Evolutionary conservation across 2,888 invertebrate genomes (phyloP).

Genomic region (Adelphocoris suturalis): DNA sequence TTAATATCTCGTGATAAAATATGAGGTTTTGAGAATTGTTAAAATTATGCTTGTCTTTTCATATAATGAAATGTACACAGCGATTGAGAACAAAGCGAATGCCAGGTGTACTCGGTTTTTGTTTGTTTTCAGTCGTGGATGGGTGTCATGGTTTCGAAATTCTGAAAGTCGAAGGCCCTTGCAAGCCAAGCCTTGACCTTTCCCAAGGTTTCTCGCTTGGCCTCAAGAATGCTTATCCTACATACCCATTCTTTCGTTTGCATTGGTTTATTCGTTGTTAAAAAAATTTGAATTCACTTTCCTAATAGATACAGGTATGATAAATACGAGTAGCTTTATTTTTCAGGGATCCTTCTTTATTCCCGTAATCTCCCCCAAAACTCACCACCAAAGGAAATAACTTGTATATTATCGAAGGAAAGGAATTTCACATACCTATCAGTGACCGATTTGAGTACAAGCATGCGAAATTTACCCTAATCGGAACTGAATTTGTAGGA

Average conservation of each 20-base stretch:
- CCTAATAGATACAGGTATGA: too few relatives aligned
- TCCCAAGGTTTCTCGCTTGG: slow-evolving; percentile 12
- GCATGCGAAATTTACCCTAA: too few relatives aligned
- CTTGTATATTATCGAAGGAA: too few relatives aligned
- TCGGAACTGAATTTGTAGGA: too few relatives aligned
- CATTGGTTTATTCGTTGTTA: too few relatives aligned
- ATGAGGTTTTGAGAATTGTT: not conserved
- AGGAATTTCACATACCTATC: too few relatives aligned
- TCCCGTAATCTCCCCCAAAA: too few relatives aligned
- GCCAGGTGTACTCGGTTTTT: slow-evolving; percentile 24
- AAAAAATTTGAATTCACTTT: too few relatives aligned
- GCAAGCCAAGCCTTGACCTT: slow-evolving; percentile 48
- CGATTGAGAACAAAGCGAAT: not conserved
- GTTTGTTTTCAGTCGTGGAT: not conserved
- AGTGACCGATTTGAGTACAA: too few relatives aligned
- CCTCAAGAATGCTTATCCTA: not conserved
- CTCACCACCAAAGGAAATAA: too few relatives aligned
- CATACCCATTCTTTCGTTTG: not conserved
- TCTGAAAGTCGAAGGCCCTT: slow-evolving; percentile 48
- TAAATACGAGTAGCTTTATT: too few relatives aligned
- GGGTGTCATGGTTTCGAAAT: slow-evolving; percentile 40
- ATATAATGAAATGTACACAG: not conserved
- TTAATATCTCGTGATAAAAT: not conserved
- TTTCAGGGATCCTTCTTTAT: too few relatives aligned
- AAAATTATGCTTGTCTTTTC: not conserved